Evolutionary conservation across 2,888 invertebrate species (phyloP).

Genomic region (Prostheceraeus crozeri): DNA sequence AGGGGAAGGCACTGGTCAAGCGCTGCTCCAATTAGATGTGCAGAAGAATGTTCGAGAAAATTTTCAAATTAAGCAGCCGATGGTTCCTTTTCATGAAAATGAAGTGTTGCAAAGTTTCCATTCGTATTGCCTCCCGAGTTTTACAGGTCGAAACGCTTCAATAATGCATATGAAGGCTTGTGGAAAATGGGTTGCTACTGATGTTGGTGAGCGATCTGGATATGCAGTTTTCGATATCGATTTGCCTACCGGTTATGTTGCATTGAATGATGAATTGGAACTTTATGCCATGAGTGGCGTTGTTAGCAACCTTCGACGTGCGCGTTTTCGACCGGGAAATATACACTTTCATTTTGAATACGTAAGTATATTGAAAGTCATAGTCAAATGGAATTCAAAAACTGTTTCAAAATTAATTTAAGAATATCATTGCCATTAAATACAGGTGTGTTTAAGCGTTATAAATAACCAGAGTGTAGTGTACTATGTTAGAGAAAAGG

Average conservation of each 20-base stretch:
- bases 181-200: slow-evolving; percentile 64
- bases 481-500: too few species aligned
- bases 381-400: too few species aligned
- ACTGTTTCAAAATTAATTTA: too few species aligned
- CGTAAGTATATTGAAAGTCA: slow-evolving; percentile 66
- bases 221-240: slow-evolving; percentile 52
- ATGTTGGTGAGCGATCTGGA: slow-evolving; percentile 44
- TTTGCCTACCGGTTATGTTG: slow-evolving; percentile 51
- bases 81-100: slow-evolving; percentile 27
- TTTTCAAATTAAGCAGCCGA: slow-evolving; percentile 32
- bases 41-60: slow-evolving; percentile 36
- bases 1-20: slow-evolving; percentile 80
- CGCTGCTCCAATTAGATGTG: slow-evolving; percentile 66
- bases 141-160: slow-evolving; percentile 81
- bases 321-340: slow-evolving; percentile 72
- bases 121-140: slow-evolving; percentile 51
- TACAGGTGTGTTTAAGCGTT: too few species aligned
- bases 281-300: slow-evolving; percentile 71
- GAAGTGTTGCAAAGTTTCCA: slow-evolving; percentile 52
- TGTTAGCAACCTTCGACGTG: slow-evolving; percentile 74
- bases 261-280: slow-evolving; percentile 70
- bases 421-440: too few species aligned
- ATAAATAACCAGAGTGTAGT: too few species aligned
- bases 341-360: slow-evolving; percentile 86
- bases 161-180: slow-evolving; percentile 71